Percentiles rank a stretch among this genome's conserved stretches.
These are phyloP conservation scores for Myanophis thanlyinensis DNA, from an alignment of 2,113 vertebrate species.

Conservation along the genomic window DNA sequence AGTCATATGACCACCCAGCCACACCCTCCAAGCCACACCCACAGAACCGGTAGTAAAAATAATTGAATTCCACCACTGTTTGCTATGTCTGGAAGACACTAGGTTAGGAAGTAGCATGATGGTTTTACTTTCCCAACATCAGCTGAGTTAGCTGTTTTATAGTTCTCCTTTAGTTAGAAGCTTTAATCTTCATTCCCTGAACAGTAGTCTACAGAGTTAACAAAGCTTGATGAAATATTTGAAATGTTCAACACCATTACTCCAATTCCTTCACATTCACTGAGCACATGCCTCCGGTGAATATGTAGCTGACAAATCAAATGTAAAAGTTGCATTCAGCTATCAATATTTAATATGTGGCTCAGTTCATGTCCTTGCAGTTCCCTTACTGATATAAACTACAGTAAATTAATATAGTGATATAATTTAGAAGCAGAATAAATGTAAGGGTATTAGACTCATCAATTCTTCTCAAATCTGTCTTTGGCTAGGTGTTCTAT, in stretches of 20 bases:
- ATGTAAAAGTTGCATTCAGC: slow-evolving; percentile 7
- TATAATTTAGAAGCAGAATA: background rate
- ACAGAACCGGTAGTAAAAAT: too few relatives aligned
- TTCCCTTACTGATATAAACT: background rate
- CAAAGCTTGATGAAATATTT: slow-evolving; percentile 8
- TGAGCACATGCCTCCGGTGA: slow-evolving; percentile 28
- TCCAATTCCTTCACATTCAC: slow-evolving; percentile 28
- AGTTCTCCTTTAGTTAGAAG: background rate
- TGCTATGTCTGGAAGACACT: background rate
- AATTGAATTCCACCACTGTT: too few relatives aligned
- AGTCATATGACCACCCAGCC: too few relatives aligned
- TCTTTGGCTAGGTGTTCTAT: background rate
- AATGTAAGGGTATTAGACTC: slow-evolving; percentile 26
- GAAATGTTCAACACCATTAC: slow-evolving; percentile 23
- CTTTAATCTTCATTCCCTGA: slow-evolving; percentile 20
- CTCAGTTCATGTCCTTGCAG: background rate
- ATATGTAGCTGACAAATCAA: slow-evolving; percentile 5
- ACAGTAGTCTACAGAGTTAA: slow-evolving; percentile 12
- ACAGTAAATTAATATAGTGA: slow-evolving; percentile 3
- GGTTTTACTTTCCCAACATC: background rate
- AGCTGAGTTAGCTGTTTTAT: background rate
- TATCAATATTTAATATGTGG: slow-evolving; percentile 7
- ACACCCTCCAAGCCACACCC: too few relatives aligned
- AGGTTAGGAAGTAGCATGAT: background rate
- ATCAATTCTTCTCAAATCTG: slow-evolving; percentile 25